Evolutionary conservation across 2,113 vertebrate species (phyloP).

Genomic region (Terrapene triunguis): DNA sequence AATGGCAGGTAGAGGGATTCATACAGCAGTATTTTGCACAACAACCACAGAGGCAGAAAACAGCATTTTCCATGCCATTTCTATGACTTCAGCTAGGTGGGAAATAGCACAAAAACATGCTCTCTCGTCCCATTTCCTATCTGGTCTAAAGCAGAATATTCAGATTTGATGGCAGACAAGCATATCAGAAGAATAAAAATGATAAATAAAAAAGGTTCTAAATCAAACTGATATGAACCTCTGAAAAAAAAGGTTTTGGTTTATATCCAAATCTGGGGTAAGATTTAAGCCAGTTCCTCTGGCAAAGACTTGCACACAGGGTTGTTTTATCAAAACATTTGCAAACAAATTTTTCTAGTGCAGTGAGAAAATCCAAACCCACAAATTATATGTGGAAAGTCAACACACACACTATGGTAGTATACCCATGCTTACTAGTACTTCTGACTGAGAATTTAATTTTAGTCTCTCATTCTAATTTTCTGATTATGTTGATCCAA

Average conservation of each 20-base stretch:
- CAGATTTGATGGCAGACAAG: neutral
- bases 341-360: neutral
- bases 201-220: neutral
- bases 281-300: neutral
- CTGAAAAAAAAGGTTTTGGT: neutral
- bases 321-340: neutral
- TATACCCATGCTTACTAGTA: neutral
- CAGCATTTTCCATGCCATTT: neutral
- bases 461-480: neutral
- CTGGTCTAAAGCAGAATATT: neutral
- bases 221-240: neutral
- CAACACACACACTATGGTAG: neutral
- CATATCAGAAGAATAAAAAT: neutral
- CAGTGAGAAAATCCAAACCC: neutral
- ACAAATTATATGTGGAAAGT: neutral
- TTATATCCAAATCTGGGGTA: neutral
- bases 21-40: neutral
- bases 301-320: neutral
- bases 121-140: neutral
- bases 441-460: neutral
- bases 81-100: neutral
- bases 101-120: neutral
- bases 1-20: neutral
- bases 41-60: constrained; percentile 6
- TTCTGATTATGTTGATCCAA: rapidly evolving